These are phyloP conservation scores for Aromia moschata DNA, from an alignment of 2,888 invertebrate genomes.

Conservation along the genomic window DNA sequence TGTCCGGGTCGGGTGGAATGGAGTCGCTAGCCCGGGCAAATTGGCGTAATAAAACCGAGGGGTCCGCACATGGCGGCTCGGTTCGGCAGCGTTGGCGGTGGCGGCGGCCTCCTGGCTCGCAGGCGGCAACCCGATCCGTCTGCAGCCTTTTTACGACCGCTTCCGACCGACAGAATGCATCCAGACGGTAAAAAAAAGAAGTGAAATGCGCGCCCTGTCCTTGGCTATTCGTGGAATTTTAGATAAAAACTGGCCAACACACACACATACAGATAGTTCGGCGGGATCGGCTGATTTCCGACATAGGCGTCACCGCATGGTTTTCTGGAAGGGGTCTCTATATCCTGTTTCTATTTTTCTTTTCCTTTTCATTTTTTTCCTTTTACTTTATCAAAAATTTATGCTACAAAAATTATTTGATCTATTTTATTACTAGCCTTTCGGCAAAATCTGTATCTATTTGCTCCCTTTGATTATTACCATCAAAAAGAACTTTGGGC, in stretches of 20 bases:
- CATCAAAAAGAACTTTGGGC: too few relatives aligned
- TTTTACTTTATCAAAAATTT: too few relatives aligned
- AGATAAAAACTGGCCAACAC: constrained; percentile 24
- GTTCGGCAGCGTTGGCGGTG: too few relatives aligned
- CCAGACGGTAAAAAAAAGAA: constrained; percentile 43
- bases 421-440: too few relatives aligned
- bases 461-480: too few relatives aligned
- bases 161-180: constrained; percentile 41
- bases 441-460: too few relatives aligned
- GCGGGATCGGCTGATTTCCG: too few relatives aligned
- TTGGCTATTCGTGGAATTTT: constrained; percentile 33
- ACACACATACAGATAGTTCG: neutral
- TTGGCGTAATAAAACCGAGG: constrained; percentile 47
- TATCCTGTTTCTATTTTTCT: too few relatives aligned
- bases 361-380: too few relatives aligned
- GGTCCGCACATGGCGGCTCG: constrained; percentile 44
- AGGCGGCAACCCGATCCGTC: constrained; percentile 44
- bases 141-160: constrained; percentile 41
- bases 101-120: constrained; percentile 38
- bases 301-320: too few relatives aligned
- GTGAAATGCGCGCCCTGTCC: constrained; percentile 24
- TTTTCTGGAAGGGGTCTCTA: too few relatives aligned
- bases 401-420: too few relatives aligned
- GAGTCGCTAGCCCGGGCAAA: constrained; percentile 17
- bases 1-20: constrained; percentile 13